A percentile compares a stretch with the other conserved stretches of the same genome.
phyloP scores from a whole-genome alignment of 2,888 invertebrate species.

The Lymantria dispar region DNA sequence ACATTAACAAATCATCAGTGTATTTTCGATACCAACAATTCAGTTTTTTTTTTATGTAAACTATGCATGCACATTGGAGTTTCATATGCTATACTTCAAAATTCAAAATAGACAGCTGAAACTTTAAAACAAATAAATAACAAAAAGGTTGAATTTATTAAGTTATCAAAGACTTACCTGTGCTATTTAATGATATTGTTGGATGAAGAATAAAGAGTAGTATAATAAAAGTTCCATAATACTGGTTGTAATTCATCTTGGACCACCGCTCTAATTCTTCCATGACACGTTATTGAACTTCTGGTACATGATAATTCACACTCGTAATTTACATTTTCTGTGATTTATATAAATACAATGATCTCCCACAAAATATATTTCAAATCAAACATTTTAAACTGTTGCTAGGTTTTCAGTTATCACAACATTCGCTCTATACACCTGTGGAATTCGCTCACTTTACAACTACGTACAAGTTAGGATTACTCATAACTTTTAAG shows the following conservation, averaged over 20 bases:
- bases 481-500: slow-evolving; percentile 53
- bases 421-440: slow-evolving; percentile 73
- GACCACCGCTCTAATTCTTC: slow-evolving; percentile 73
- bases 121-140: neutral
- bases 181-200: slow-evolving; percentile 49
- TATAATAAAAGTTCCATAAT: slow-evolving; percentile 46
- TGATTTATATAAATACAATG: slow-evolving; percentile 17
- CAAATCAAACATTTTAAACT: slow-evolving; percentile 35
- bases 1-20: too few species aligned
- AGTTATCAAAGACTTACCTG: slow-evolving; percentile 47
- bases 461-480: slow-evolving; percentile 52
- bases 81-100: neutral
- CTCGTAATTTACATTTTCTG: slow-evolving; percentile 30
- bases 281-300: slow-evolving; percentile 53
- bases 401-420: slow-evolving; percentile 73
- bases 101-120: neutral
- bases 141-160: neutral
- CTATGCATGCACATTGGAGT: neutral
- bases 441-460: slow-evolving; percentile 69
- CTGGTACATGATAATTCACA: slow-evolving; percentile 17
- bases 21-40: neutral
- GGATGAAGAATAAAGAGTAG: slow-evolving; percentile 35
- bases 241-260: slow-evolving; percentile 61
- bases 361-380: slow-evolving; percentile 8
- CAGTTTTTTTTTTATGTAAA: neutral